phyloP scores from a whole-genome alignment of 2,113 vertebrate genomes.

The Thunnus maccoyii region DNA sequence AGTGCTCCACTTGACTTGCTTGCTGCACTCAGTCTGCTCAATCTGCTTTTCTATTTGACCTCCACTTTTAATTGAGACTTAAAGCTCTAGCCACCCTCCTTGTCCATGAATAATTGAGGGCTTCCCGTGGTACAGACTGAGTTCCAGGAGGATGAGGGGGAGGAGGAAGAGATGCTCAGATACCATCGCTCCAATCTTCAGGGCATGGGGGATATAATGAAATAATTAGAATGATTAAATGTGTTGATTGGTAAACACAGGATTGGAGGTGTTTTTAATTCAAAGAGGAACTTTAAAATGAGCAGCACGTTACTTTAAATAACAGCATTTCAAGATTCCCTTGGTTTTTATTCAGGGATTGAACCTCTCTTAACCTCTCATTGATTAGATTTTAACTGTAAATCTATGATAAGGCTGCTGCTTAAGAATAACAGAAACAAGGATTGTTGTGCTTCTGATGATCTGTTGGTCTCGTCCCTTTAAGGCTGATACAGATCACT shows the following conservation, averaged over 20 bases:
- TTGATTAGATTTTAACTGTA: constrained; percentile 49
- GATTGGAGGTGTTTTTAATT: constrained; percentile 4
- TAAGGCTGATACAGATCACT: constrained; percentile 47
- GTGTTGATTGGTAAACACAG: constrained; percentile 23
- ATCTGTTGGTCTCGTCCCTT: constrained; percentile 39
- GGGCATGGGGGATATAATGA: constrained; percentile 14
- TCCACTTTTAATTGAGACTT: constrained; percentile 68
- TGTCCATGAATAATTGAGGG: constrained; percentile 75
- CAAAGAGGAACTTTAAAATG: not conserved
- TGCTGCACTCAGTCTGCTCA: constrained; percentile 36
- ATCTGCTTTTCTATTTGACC: constrained; percentile 51
- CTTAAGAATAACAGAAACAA: constrained; percentile 18
- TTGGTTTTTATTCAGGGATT: constrained; percentile 6
- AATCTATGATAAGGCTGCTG: constrained; percentile 31
- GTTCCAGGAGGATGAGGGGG: constrained; percentile 52
- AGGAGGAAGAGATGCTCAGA: constrained; percentile 38
- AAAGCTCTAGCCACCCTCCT: constrained; percentile 62
- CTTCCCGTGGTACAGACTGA: constrained; percentile 54
- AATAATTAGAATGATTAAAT: constrained; percentile 50
- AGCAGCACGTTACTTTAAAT: not conserved
- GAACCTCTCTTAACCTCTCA: constrained; percentile 33
- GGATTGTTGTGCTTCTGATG: constrained; percentile 9
- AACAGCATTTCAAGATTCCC: not conserved
- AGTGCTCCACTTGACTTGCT: constrained; percentile 34
- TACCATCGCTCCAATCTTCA: constrained; percentile 40